phyloP scores from a whole-genome alignment of 2,797 vertebrate species.

The Squalus acanthias region DNA sequence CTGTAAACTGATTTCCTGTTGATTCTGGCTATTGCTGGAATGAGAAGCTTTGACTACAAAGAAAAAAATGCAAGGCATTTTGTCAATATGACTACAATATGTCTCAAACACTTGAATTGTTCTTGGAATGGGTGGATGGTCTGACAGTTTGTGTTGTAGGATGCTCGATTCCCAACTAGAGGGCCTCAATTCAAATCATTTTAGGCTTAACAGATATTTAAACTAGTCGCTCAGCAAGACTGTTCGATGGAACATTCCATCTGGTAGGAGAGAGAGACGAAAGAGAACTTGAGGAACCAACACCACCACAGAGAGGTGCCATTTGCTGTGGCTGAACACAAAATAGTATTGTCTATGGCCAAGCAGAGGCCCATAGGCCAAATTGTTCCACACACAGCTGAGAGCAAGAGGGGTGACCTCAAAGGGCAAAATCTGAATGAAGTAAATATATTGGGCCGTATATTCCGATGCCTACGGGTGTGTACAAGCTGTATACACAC shows the following conservation, averaged over 20 bases:
- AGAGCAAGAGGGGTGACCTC: neutral
- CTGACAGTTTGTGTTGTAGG: neutral
- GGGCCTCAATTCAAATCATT: neutral
- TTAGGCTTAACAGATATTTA: neutral
- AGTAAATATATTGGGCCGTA: neutral
- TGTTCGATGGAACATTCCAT: neutral
- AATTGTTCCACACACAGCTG: neutral
- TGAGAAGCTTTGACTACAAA: neutral
- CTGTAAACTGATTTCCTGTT: neutral
- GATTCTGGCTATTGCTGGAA: neutral
- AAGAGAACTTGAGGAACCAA: neutral
- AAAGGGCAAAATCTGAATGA: neutral
- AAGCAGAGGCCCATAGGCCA: neutral
- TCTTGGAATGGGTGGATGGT: neutral
- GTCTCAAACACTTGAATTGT: neutral
- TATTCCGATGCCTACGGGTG: too few species aligned
- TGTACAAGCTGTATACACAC: too few species aligned
- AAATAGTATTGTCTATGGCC: neutral
- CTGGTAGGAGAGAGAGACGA: neutral
- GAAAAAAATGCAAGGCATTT: neutral
- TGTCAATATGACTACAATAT: neutral
- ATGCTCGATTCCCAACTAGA: neutral
- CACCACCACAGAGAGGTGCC: neutral
- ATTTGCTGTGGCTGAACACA: too few species aligned
- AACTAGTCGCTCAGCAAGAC: neutral